Evolutionary conservation across 2,888 invertebrate genomes (phyloP).

Genomic region (Drosophila emarginata): DNA sequence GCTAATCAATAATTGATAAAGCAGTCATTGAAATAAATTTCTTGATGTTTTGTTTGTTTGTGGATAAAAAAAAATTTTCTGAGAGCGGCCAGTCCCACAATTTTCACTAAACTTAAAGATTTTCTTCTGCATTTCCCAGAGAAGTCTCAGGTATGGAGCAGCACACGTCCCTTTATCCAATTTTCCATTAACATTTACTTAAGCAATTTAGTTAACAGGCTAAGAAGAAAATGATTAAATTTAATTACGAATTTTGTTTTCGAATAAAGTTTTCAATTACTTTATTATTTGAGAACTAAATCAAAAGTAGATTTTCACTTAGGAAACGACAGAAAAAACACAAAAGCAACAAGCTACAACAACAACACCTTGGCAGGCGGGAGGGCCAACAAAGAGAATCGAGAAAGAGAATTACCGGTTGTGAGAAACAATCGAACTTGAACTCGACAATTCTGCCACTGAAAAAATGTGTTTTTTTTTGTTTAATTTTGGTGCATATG

Average conservation of each 20-base stretch:
- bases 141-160: background rate
- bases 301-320: conserved; percentile 22
- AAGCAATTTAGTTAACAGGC: background rate
- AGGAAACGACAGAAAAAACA: background rate
- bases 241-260: background rate
- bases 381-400: conserved; percentile 42
- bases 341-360: conserved; percentile 56
- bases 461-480: conserved; percentile 12
- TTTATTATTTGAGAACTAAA: conserved; percentile 24
- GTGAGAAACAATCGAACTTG: conserved; percentile 15
- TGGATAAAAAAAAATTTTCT: background rate
- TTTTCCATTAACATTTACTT: background rate
- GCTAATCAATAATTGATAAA: background rate
- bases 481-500: conserved; percentile 42
- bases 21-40: background rate
- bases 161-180: too few species aligned
- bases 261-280: background rate
- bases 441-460: background rate
- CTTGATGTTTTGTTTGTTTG: background rate
- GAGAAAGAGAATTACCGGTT: conserved; percentile 63
- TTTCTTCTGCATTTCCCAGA: background rate
- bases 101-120: background rate
- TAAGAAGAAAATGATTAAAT: background rate
- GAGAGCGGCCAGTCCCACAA: background rate
- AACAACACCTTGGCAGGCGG: conserved; percentile 31